phyloP scores from a whole-genome alignment of 2,113 vertebrate genomes.

The Budorcas taxicolor region DNA sequence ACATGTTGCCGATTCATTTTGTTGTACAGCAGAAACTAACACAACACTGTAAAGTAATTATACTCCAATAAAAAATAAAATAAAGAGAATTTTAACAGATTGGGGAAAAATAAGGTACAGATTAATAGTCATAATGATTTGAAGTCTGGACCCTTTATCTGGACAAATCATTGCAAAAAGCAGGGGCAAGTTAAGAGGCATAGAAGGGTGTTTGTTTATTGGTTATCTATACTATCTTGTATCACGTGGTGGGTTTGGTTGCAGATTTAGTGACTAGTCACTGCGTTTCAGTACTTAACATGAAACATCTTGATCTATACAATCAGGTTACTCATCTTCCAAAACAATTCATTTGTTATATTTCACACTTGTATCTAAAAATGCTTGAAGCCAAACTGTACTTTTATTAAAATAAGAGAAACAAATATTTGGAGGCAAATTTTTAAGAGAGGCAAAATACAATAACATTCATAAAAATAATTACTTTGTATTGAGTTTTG shows the following conservation, averaged over 20 bases:
- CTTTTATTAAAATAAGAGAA: neutral
- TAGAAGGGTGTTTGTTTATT: neutral
- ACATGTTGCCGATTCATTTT: neutral
- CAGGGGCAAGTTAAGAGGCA: neutral
- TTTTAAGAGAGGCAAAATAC: neutral
- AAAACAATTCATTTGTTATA: neutral
- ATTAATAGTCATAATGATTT: neutral
- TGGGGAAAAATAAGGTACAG: neutral
- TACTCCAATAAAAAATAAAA: neutral
- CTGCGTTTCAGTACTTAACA: conserved; percentile 15
- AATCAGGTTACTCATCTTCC: neutral
- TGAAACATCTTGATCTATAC: conserved; percentile 25
- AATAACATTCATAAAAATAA: neutral
- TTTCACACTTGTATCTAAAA: conserved; percentile 12
- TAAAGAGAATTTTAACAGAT: neutral
- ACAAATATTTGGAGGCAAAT: neutral
- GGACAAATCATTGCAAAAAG: neutral
- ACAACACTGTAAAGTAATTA: neutral
- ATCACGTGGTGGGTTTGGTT: neutral
- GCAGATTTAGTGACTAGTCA: conserved; percentile 36
- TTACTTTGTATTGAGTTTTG: neutral
- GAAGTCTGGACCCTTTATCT: neutral
- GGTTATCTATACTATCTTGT: neutral
- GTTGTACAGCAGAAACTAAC: neutral
- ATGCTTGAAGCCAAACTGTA: neutral